A percentile compares a stretch with the other conserved stretches of the same genome.
Conservation (phyloP, 2,888 invertebrate genomes). For the Odontocolon sp. region DNA sequence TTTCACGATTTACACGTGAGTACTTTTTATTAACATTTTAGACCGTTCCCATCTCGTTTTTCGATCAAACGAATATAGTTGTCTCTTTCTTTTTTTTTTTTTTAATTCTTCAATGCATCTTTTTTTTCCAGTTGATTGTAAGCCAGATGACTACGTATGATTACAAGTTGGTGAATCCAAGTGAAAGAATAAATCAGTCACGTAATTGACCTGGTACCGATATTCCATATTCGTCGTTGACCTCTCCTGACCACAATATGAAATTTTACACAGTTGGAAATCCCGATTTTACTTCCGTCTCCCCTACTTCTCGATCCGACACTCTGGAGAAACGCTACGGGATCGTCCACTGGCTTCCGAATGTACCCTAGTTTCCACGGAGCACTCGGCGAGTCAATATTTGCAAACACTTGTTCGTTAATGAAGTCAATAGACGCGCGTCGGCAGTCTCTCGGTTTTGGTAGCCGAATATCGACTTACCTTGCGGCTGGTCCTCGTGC, state of each 20-base stretch:
- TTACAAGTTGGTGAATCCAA: too few species aligned
- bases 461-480: constrained; percentile 69
- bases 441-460: constrained; percentile 34
- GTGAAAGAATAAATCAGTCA: too few species aligned
- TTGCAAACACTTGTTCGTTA: constrained; percentile 76
- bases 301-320: neutral
- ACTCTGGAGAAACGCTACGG: neutral
- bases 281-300: too few species aligned
- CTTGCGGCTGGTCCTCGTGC: constrained; percentile 38
- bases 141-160: too few species aligned
- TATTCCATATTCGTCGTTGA: too few species aligned
- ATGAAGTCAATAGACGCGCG: constrained; percentile 73
- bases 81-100: constrained; percentile 4
- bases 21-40: constrained; percentile 27
- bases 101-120: neutral
- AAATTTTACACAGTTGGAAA: too few species aligned
- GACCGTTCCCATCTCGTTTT: neutral
- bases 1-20: constrained; percentile 35
- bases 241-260: too few species aligned
- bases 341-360: constrained; percentile 1
- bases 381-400: constrained; percentile 74
- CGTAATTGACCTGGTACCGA: too few species aligned
- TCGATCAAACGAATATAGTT: neutral
- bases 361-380: constrained; percentile 73
- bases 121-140: too few species aligned